Evolutionary conservation across 1,140 invertebrate genomes (phyloP).

Genomic region (Drosophila tsacasi): DNA sequence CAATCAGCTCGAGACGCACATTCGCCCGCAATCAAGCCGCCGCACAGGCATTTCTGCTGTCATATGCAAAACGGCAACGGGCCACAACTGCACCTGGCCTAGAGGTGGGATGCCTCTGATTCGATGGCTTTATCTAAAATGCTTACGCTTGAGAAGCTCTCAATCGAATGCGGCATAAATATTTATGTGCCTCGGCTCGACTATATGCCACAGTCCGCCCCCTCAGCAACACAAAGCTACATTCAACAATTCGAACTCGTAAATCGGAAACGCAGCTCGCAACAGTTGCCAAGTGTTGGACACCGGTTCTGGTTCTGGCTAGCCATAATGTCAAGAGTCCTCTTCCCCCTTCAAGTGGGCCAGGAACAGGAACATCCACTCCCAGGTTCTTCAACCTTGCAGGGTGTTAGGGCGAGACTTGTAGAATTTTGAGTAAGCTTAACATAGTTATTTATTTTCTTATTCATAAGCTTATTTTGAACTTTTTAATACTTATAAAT

Average conservation of each 20-base stretch:
- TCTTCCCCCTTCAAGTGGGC: slow-evolving; percentile 34
- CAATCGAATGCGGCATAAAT: slow-evolving; percentile 78
- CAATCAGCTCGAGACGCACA: slow-evolving; percentile 65
- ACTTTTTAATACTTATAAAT: no score
- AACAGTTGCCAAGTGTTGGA: slow-evolving; percentile 71
- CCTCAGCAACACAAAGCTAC: slow-evolving; percentile 13
- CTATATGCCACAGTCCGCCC: slow-evolving; percentile 31
- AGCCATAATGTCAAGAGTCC: slow-evolving; percentile 73
- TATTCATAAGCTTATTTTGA: neutral
- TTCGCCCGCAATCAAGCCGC: slow-evolving; percentile 66
- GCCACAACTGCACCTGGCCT: slow-evolving; percentile 35
- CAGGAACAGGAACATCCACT: slow-evolving; percentile 56
- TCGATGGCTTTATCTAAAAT: slow-evolving; percentile 79
- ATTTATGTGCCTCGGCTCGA: slow-evolving; percentile 64
- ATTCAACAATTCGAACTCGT: slow-evolving; percentile 39
- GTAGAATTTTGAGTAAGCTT: neutral
- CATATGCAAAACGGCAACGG: slow-evolving; percentile 72
- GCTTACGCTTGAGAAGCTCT: slow-evolving; percentile 82
- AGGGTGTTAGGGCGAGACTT: neutral
- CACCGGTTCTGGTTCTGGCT: slow-evolving; percentile 19
- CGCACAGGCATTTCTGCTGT: slow-evolving; percentile 67
- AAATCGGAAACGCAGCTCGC: slow-evolving; percentile 48
- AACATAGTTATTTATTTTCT: neutral
- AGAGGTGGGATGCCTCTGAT: slow-evolving; percentile 24
- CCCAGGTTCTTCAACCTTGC: slow-evolving; percentile 9